A percentile compares a stretch with the other conserved stretches of the same genome.
Conservation (phyloP, 2,888 invertebrate species). For the Mythimna impura region DNA sequence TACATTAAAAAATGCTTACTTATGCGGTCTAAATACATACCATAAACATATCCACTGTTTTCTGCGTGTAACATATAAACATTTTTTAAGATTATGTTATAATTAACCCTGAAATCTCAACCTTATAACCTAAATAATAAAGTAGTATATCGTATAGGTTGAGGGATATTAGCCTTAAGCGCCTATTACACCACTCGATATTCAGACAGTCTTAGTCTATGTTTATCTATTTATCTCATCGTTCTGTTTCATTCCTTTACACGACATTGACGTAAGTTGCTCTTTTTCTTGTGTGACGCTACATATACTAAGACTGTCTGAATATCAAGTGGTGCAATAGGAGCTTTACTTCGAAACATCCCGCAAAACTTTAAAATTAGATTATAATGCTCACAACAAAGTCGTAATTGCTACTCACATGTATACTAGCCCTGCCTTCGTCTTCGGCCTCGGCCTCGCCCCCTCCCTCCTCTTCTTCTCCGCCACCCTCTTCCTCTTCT, state of each 20-base stretch:
- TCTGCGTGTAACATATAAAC: constrained; percentile 82
- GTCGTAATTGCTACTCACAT: constrained; percentile 92
- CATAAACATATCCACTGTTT: constrained; percentile 86
- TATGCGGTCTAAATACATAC: constrained; percentile 75
- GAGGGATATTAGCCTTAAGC: background rate
- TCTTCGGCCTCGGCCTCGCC: constrained; percentile 92
- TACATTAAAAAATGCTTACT: background rate
- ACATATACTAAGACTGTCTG: no score
- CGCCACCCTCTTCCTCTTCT: constrained; percentile 99
- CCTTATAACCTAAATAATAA: background rate
- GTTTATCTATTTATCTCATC: no score
- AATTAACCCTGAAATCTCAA: background rate
- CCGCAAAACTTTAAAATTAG: background rate
- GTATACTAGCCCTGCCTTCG: constrained; percentile 96
- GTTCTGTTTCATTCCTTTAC: no score
- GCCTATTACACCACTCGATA: no score
- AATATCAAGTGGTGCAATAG: no score
- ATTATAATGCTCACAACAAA: background rate
- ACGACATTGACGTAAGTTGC: no score
- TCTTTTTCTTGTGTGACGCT: no score
- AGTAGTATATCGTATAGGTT: background rate
- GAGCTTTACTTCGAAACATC: background rate
- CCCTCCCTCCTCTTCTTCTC: constrained; percentile 95
- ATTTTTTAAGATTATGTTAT: background rate
- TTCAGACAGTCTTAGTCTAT: no score